These are phyloP conservation scores for Bothrops jararaca DNA, from an alignment of 2,113 vertebrate genomes.

Conservation along the genomic window DNA sequence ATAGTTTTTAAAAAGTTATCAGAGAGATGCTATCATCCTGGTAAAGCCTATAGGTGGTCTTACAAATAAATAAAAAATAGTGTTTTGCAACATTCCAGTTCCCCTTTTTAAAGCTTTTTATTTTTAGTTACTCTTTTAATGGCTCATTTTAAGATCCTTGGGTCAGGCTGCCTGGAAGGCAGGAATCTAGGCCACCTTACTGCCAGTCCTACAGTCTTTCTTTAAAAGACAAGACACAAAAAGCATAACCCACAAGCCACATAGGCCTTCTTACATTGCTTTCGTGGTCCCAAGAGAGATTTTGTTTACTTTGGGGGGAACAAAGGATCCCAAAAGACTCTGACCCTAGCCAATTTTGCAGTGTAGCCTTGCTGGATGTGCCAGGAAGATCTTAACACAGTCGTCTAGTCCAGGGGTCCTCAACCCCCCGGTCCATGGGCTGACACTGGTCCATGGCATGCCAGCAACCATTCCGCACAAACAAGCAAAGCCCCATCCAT, in stretches of 20 bases:
- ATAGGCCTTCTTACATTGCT: neutral
- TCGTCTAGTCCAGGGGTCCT: no score
- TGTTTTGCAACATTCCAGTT: neutral
- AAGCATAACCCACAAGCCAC: neutral
- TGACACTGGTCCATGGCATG: no score
- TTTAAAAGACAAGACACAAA: neutral
- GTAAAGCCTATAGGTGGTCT: neutral
- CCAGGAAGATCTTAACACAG: neutral
- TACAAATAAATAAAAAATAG: neutral
- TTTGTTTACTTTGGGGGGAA: neutral
- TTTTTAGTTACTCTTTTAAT: neutral
- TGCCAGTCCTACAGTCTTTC: neutral
- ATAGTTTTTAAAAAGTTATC: neutral
- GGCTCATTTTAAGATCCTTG: neutral
- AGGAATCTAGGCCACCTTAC: neutral
- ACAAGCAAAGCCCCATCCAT: no score
- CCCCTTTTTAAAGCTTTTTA: neutral
- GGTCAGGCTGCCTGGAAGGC: neutral
- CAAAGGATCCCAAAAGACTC: neutral
- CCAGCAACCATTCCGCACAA: no score
- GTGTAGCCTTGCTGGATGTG: neutral
- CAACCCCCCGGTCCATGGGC: no score
- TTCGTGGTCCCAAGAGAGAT: neutral
- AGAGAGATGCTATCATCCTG: neutral
- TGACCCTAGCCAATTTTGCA: neutral